Conservation (phyloP, 2,113 vertebrate genomes). For the Melanerpes formicivorus region DNA sequence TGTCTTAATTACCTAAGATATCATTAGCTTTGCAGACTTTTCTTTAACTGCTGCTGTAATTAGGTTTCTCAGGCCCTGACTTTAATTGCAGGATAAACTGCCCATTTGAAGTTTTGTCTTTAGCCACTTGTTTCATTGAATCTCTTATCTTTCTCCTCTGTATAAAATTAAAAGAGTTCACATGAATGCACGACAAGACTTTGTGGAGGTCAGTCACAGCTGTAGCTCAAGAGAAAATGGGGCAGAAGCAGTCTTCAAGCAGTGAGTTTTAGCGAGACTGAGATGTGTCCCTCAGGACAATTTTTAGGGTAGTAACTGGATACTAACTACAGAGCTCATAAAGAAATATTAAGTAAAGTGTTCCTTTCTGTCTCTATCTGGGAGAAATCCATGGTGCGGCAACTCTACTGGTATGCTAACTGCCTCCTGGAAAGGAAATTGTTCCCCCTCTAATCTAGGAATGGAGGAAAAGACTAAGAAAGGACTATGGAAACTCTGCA, state of each 20-base stretch:
- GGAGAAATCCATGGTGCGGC: neutral
- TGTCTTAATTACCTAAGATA: slow-evolving; percentile 63
- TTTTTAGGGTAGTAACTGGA: neutral
- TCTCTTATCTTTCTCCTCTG: neutral
- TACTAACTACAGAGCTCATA: neutral
- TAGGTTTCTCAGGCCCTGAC: slow-evolving; percentile 43
- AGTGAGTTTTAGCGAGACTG: neutral
- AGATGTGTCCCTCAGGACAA: neutral
- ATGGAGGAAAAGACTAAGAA: neutral
- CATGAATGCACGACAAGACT: neutral
- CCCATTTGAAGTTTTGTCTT: slow-evolving; percentile 32
- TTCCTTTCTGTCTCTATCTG: neutral
- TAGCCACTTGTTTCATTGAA: neutral
- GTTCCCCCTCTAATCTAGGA: neutral
- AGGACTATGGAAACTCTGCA: neutral
- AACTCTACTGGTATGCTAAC: neutral
- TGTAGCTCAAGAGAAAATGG: neutral
- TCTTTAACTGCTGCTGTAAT: slow-evolving; percentile 58
- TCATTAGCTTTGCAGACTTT: slow-evolving; percentile 59
- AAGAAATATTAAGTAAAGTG: neutral
- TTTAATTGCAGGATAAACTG: slow-evolving; percentile 51
- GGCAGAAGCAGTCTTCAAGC: neutral
- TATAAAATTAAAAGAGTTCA: neutral
- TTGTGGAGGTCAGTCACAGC: neutral
- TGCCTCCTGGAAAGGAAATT: neutral